Evolutionary conservation across 2,888 invertebrate species (phyloP).

Genomic region (Macaria liturata): DNA sequence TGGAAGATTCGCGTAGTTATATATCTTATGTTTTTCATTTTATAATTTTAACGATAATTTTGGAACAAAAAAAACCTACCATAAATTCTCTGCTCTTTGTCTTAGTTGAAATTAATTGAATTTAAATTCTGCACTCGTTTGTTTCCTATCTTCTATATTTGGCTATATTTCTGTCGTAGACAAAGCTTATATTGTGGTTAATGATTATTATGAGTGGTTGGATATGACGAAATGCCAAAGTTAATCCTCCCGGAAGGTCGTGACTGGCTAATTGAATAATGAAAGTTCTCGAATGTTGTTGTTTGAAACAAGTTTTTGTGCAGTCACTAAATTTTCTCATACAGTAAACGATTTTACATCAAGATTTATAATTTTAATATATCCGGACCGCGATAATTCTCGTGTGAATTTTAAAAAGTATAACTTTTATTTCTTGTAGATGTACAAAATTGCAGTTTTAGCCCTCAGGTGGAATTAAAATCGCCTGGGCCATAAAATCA

Average conservation of each 20-base stretch:
- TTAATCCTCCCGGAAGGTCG: conserved; percentile 18
- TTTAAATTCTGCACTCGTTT: too few relatives aligned
- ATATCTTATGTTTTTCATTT: not conserved
- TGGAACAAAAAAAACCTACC: not conserved
- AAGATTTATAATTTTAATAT: conserved; percentile 6
- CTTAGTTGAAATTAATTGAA: not conserved
- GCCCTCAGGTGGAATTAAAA: conserved; percentile 1
- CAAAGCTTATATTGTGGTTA: conserved; percentile 1
- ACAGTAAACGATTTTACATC: not conserved
- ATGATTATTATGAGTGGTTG: not conserved
- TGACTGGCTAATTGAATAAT: conserved; percentile 19
- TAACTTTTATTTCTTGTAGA: not conserved
- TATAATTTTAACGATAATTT: not conserved
- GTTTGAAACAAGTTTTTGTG: conserved; percentile 15
- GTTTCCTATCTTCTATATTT: too few relatives aligned
- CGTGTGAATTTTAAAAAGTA: conserved; percentile 9
- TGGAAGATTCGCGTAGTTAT: conserved; percentile 3
- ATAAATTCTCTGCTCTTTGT: not conserved
- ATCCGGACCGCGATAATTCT: conserved; percentile 2
- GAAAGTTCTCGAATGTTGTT: conserved; percentile 15
- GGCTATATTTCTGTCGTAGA: too few relatives aligned
- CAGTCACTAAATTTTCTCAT: conserved; percentile 3
- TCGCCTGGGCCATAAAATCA: conserved; percentile 9
- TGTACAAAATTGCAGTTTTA: conserved; percentile 4
- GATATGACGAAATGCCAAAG: conserved; percentile 19